Evolutionary conservation across 2,888 invertebrate species (phyloP), one percentile per base, ranked within the genome.

Genomic region (Mythimna lalbum): DNA sequence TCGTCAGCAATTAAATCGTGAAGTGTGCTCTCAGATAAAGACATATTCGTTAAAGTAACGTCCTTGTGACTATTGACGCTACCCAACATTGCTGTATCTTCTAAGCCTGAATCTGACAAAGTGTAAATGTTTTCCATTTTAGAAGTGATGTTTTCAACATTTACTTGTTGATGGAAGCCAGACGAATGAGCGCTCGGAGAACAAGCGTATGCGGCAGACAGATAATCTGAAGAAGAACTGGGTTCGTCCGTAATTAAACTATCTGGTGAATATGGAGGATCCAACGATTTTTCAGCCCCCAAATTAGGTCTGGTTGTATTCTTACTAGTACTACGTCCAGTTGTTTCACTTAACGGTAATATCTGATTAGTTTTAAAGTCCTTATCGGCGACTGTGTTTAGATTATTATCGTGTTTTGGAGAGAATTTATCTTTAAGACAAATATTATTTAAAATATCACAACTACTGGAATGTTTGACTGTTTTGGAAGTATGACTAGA

Each of bases 101-200:
- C 96, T 77, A 96, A 84, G 17, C 95, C 96, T 14, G 96, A 96
- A 90, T 96, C 96, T 47, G 94, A 94, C 72, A 94, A 91, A 47
- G 92, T 93, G 76, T 92, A 90, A 71, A 89, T 89, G 62, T 93
- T 93, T 76, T 96, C 95, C 93, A 95, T 95, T 87, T 91, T 94
- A 33, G 90, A 87, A 39, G 76, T 85, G 78, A 82, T 86, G 73
- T 91, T 91, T 76, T 87, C 89, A 87, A 90, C 89, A 91, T 92
- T 92, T 88, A 92, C 88, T 81, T 90, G 92, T 73, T 87, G 85
- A 73, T 86, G 75, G 39, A 84, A 87, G 59, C 87, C 86, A 75
- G 88, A 88, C 68, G 87, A 86, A 70, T 84, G 87, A 68, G 89
- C 86, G 43, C 90, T 91, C 49, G 94, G 93, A 27, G 95, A 93